Evolutionary conservation across 2,888 invertebrate species (phyloP).

Genomic region (Cerastis leucographa): DNA sequence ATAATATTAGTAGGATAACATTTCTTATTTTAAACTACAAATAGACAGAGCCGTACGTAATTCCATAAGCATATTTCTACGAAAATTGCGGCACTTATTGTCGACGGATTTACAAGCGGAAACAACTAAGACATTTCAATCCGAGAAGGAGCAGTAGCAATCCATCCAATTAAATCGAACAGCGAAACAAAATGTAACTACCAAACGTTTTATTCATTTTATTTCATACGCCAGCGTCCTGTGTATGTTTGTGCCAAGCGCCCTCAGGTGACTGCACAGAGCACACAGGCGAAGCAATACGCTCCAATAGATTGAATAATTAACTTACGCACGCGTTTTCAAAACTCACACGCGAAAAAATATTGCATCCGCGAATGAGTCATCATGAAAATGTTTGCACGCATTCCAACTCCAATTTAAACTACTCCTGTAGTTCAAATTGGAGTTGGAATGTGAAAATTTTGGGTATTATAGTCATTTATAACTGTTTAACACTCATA

Average conservation of each 20-base stretch:
- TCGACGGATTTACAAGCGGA: not conserved
- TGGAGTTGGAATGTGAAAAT: not conserved
- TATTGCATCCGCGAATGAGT: slow-evolving; percentile 45
- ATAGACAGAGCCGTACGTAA: not conserved
- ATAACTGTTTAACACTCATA: not conserved
- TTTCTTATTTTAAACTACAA: not conserved
- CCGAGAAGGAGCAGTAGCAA: not conserved
- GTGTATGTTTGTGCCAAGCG: slow-evolving; percentile 42
- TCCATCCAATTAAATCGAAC: slow-evolving; percentile 27
- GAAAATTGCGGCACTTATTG: not conserved
- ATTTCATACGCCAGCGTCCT: slow-evolving; percentile 24
- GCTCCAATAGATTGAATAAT: slow-evolving; percentile 75
- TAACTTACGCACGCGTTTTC: slow-evolving; percentile 69
- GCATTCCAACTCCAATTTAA: too few relatives aligned
- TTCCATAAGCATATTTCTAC: not conserved
- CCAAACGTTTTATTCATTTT: slow-evolving; percentile 44
- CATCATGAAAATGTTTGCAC: slow-evolving; percentile 7
- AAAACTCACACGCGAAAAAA: slow-evolving; percentile 63
- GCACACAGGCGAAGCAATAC: slow-evolving; percentile 48
- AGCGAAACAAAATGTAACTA: slow-evolving; percentile 11
- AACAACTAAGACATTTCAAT: not conserved
- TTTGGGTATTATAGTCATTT: not conserved
- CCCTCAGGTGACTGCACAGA: slow-evolving; percentile 53
- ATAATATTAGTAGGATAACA: too few relatives aligned
- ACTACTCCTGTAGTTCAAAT: slow-evolving; percentile 48